phyloP scores from a whole-genome alignment of 2,797 vertebrate genomes.

The Fistularia commersonii region DNA sequence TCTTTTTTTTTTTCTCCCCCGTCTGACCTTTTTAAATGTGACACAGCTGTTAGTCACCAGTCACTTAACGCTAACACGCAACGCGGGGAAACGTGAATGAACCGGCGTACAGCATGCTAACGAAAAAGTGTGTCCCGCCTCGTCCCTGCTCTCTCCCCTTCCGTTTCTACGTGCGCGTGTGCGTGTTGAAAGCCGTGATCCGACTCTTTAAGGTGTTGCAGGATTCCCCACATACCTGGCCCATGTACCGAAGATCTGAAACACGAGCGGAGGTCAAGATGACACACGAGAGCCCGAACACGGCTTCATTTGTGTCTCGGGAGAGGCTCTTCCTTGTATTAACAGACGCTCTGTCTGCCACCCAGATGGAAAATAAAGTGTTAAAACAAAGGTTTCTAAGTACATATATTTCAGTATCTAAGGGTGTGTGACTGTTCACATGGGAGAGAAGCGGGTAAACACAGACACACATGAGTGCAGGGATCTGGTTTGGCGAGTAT shows the following conservation, averaged over 20 bases:
- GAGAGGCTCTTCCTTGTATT: constrained; percentile 33
- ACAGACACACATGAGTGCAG: constrained; percentile 64
- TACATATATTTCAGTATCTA: constrained; percentile 52
- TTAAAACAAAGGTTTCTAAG: constrained; percentile 32
- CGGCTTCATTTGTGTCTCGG: constrained; percentile 41
- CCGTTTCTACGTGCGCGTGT: constrained; percentile 8
- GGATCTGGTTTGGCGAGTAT: constrained; percentile 79
- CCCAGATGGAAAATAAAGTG: constrained; percentile 26
- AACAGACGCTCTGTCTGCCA: constrained; percentile 41
- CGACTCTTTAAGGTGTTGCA: constrained; percentile 26
- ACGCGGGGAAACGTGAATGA: constrained; percentile 54
- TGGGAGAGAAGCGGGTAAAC: constrained; percentile 60
- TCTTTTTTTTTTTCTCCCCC: constrained; percentile 63
- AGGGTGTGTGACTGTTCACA: constrained; percentile 53
- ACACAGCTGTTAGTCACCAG: constrained; percentile 64
- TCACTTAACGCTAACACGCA: constrained; percentile 69
- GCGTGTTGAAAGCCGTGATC: constrained; percentile 17
- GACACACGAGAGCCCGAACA: constrained; percentile 41
- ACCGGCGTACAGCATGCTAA: constrained; percentile 38
- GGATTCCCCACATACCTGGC: constrained; percentile 34
- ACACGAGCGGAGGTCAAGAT: constrained; percentile 49
- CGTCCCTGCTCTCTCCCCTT: too few relatives aligned
- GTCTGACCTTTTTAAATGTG: constrained; percentile 58
- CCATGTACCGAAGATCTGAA: constrained; percentile 47
- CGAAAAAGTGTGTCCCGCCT: constrained; percentile 12